A percentile compares a stretch with the other conserved stretches of the same genome.
Conservation (phyloP, 2,888 invertebrate genomes). For the Dryobota labecula region DNA sequence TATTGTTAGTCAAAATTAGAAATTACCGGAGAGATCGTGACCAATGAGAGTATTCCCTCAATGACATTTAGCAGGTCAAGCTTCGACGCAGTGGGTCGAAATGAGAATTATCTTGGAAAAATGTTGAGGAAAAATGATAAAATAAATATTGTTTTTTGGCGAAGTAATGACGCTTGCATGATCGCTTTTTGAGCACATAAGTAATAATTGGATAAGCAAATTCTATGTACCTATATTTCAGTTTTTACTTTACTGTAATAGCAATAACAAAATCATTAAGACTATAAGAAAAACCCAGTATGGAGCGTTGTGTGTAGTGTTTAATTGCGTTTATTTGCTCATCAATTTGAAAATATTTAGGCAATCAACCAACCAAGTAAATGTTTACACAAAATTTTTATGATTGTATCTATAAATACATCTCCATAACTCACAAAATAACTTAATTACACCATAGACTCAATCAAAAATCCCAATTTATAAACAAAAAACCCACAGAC, state of each 20-base stretch:
- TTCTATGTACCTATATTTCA: background rate
- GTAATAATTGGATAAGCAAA: background rate
- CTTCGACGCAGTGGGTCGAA: slow-evolving; percentile 28
- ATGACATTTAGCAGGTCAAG: slow-evolving; percentile 47
- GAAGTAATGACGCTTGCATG: slow-evolving; percentile 11
- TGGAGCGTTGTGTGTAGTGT: background rate
- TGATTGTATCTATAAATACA: slow-evolving; percentile 48
- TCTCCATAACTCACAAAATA: slow-evolving; percentile 57
- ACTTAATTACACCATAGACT: slow-evolving; percentile 62
- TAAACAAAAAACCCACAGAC: slow-evolving; percentile 67
- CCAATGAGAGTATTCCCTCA: slow-evolving; percentile 34
- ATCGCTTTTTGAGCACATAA: slow-evolving; percentile 14
- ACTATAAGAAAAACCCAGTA: background rate
- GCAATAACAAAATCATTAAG: slow-evolving; percentile 10
- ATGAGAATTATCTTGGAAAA: slow-evolving; percentile 19
- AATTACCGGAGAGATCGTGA: slow-evolving; percentile 39
- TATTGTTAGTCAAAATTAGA: slow-evolving; percentile 44
- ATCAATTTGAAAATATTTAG: slow-evolving; percentile 45
- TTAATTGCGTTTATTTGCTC: slow-evolving; percentile 39
- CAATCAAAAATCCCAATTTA: slow-evolving; percentile 63
- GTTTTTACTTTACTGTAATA: background rate
- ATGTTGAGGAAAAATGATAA: slow-evolving; percentile 5
- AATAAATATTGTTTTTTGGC: slow-evolving; percentile 10
- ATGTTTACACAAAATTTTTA: slow-evolving; percentile 55
- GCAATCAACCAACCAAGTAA: slow-evolving; percentile 44